Evolutionary conservation across 1,140 invertebrate species (phyloP).

Genomic region (Zaprionus lachaisei): DNA sequence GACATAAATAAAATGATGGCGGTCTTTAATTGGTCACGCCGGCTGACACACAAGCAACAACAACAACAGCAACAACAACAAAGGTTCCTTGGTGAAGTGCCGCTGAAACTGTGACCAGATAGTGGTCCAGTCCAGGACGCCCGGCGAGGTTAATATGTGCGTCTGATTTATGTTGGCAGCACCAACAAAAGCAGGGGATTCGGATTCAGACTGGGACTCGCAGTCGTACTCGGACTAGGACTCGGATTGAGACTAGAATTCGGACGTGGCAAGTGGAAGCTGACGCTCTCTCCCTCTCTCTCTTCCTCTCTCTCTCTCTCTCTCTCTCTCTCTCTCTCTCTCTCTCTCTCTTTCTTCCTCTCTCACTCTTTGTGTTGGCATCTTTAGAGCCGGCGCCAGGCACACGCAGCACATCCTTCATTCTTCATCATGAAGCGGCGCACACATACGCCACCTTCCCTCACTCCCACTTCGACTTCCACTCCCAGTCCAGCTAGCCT

Average conservation of each 20-base stretch:
- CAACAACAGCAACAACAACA: conserved; percentile 6
- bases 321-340: neutral
- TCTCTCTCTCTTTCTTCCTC: neutral
- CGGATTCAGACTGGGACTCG: conserved; percentile 25
- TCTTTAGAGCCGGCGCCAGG: conserved; percentile 69
- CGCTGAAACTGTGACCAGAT: conserved; percentile 52
- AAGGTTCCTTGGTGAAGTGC: conserved; percentile 22
- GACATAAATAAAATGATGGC: conserved; percentile 76
- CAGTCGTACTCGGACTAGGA: conserved; percentile 31
- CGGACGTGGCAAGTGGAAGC: conserved; percentile 25
- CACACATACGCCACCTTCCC: conserved; percentile 22
- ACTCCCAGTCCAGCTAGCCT: neutral
- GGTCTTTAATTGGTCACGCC: conserved; percentile 79
- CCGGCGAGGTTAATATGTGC: conserved; percentile 73
- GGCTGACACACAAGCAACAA: conserved; percentile 43
- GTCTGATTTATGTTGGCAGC: conserved; percentile 74
- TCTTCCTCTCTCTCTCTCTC: conserved; percentile 2
- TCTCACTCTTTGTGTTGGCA: conserved; percentile 6
- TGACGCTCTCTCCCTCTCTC: neutral
- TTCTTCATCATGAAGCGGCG: conserved; percentile 50
- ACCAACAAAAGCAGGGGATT: conserved; percentile 27
- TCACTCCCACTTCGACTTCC: neutral
- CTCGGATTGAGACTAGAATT: conserved; percentile 18
- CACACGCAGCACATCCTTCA: conserved; percentile 78
- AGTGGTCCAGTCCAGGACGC: conserved; percentile 28